These are phyloP conservation scores for Delichon dasypus DNA, from an alignment of 2,797 vertebrate genomes.

Conservation along the genomic window DNA sequence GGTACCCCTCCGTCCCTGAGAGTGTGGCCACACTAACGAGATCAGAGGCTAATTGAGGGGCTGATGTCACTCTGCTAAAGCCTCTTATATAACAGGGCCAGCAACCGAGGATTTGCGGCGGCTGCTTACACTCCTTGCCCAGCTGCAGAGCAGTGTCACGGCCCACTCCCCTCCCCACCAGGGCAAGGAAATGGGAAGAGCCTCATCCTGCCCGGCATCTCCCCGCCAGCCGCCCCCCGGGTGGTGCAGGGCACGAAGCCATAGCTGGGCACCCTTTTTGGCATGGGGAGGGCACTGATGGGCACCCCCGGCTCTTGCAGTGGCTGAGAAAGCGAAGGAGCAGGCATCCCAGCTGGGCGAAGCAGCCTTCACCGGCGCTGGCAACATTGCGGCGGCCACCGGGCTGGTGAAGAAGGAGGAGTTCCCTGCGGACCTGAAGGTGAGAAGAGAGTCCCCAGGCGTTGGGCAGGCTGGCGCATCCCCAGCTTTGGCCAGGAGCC, in stretches of 20 bases:
- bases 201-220: not conserved
- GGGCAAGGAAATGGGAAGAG: not conserved
- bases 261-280: not conserved
- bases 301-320: constrained; percentile 46
- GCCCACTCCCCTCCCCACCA: not conserved
- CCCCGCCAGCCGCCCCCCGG: accelerated
- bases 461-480: accelerated
- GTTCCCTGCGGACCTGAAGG: constrained; percentile 93
- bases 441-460: constrained; percentile 52
- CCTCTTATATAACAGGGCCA: constrained; percentile 57
- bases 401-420: constrained; percentile 97
- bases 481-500: not conserved
- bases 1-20: not conserved
- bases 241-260: not conserved
- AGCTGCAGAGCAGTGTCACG: not conserved
- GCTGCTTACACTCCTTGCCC: constrained; percentile 41
- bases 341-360: constrained; percentile 88
- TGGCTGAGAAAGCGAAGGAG: constrained; percentile 97
- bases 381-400: constrained; percentile 94
- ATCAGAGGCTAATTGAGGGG: constrained; percentile 69
- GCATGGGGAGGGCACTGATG: not conserved
- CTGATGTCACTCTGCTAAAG: constrained; percentile 66
- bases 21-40: constrained; percentile 14
- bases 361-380: constrained; percentile 86
- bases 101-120: constrained; percentile 23